Percentiles rank a stretch among this genome's conserved stretches.
phyloP scores from a whole-genome alignment of 2,888 invertebrate species.

The Patella caerulea region DNA sequence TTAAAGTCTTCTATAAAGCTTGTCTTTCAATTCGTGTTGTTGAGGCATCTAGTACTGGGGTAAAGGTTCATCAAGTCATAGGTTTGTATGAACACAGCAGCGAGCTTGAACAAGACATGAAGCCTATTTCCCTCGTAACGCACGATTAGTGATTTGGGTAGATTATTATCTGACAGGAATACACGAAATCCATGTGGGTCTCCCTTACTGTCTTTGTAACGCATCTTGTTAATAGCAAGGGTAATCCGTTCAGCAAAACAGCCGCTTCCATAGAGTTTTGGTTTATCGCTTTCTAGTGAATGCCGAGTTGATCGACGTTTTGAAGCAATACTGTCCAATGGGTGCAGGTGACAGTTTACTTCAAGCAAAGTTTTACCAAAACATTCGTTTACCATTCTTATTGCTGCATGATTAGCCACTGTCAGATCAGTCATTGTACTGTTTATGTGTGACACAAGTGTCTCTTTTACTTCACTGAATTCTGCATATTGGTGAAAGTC shows the following conservation, averaged over 20 bases:
- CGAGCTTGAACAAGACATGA: slow-evolving; percentile 39
- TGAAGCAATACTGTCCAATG: slow-evolving; percentile 29
- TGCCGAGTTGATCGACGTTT: slow-evolving; percentile 23
- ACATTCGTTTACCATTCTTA: slow-evolving; percentile 12
- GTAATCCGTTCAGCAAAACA: slow-evolving; percentile 36
- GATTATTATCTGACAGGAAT: slow-evolving; percentile 25
- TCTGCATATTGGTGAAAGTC: slow-evolving; percentile 11
- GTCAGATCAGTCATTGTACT: slow-evolving; percentile 24
- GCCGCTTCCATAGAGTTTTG: slow-evolving; percentile 32
- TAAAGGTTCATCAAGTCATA: slow-evolving; percentile 16
- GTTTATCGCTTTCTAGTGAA: slow-evolving; percentile 16
- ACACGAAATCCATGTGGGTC: slow-evolving; percentile 36
- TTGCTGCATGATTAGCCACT: slow-evolving; percentile 28
- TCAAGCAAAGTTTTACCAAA: slow-evolving; percentile 31
- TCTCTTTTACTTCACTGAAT: slow-evolving; percentile 12
- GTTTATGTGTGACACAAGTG: slow-evolving; percentile 10
- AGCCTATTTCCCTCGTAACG: slow-evolving; percentile 37
- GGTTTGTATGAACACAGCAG: slow-evolving; percentile 24
- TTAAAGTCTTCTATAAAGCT: slow-evolving; percentile 21
- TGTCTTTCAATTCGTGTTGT: slow-evolving; percentile 27
- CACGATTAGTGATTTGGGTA: slow-evolving; percentile 30
- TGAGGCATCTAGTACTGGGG: slow-evolving; percentile 20
- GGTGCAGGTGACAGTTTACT: slow-evolving; percentile 35
- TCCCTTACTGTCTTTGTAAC: slow-evolving; percentile 36
- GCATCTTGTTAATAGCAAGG: slow-evolving; percentile 36